These are phyloP conservation scores for Drosophila novamexicana DNA, from an alignment of 1,140 invertebrate genomes.

Conservation along the genomic window DNA sequence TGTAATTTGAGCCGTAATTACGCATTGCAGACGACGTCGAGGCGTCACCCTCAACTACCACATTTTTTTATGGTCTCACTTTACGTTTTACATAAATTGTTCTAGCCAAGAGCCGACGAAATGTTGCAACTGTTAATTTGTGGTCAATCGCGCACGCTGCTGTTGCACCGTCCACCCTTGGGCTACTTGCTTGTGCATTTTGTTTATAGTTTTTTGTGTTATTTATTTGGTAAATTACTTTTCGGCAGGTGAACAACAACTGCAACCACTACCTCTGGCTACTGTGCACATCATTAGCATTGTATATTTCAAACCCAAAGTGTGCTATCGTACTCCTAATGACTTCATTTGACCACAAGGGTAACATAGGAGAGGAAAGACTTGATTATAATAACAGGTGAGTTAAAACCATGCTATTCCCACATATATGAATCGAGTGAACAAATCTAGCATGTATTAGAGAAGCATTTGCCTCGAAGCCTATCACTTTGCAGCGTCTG, in stretches of 20 bases:
- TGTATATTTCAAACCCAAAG: constrained; percentile 27
- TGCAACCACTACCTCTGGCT: constrained; percentile 20
- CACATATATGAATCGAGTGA: too few relatives aligned
- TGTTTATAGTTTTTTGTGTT: constrained; percentile 2
- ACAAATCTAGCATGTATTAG: too few relatives aligned
- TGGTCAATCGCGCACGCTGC: constrained; percentile 69
- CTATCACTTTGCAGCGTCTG: not conserved
- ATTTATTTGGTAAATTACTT: constrained; percentile 45
- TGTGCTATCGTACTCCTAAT: constrained; percentile 22
- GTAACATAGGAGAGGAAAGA: not conserved
- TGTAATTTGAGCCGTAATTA: constrained; percentile 78
- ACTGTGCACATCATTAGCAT: constrained; percentile 65
- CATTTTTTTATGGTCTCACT: constrained; percentile 52
- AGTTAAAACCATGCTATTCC: too few relatives aligned
- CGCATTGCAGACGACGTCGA: constrained; percentile 60
- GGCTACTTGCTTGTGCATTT: constrained; percentile 9
- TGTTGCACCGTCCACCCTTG: constrained; percentile 15
- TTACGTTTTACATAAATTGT: constrained; percentile 47
- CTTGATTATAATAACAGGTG: not conserved
- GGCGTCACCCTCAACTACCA: constrained; percentile 17
- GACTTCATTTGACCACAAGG: constrained; percentile 30
- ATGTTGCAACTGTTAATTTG: constrained; percentile 80
- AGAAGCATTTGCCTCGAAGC: not conserved
- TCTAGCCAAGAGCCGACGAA: constrained; percentile 39
- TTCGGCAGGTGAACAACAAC: constrained; percentile 57